These are phyloP conservation scores for Zaprionus capensis DNA, from an alignment of 1,140 invertebrate genomes.

Conservation along the genomic window DNA sequence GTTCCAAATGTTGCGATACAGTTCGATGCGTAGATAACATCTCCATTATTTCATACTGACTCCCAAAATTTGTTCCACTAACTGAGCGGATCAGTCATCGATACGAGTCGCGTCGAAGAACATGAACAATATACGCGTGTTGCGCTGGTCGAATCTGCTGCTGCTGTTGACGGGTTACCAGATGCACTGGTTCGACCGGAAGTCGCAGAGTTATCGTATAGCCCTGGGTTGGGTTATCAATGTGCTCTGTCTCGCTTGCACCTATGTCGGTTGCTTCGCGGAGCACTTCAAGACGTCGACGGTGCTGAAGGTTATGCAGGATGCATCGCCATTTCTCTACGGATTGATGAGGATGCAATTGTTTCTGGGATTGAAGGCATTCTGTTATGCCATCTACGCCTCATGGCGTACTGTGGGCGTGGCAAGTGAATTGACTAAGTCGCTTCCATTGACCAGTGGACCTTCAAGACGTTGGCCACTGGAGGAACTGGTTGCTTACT, in stretches of 20 bases:
- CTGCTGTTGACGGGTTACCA: constrained; percentile 69
- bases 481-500: constrained; percentile 53
- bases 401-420: constrained; percentile 40
- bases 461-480: not conserved
- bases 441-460: constrained; percentile 7
- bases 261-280: constrained; percentile 62
- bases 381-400: constrained; percentile 56
- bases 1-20: constrained; percentile 26
- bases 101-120: not conserved
- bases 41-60: not conserved
- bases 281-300: constrained; percentile 64
- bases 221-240: constrained; percentile 47
- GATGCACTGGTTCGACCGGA: constrained; percentile 62
- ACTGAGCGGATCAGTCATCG: constrained; percentile 14
- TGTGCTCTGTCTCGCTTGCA: constrained; percentile 48
- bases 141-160: constrained; percentile 58
- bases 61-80: not conserved
- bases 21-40: constrained; percentile 53
- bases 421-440: constrained; percentile 37
- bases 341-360: constrained; percentile 59
- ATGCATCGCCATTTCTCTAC: constrained; percentile 68
- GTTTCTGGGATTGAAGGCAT: constrained; percentile 58
- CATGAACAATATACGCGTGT: constrained; percentile 67
- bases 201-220: constrained; percentile 52
- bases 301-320: constrained; percentile 52